Evolutionary conservation across 2,113 vertebrate species (phyloP).

Genomic region (Euleptes europaea): DNA sequence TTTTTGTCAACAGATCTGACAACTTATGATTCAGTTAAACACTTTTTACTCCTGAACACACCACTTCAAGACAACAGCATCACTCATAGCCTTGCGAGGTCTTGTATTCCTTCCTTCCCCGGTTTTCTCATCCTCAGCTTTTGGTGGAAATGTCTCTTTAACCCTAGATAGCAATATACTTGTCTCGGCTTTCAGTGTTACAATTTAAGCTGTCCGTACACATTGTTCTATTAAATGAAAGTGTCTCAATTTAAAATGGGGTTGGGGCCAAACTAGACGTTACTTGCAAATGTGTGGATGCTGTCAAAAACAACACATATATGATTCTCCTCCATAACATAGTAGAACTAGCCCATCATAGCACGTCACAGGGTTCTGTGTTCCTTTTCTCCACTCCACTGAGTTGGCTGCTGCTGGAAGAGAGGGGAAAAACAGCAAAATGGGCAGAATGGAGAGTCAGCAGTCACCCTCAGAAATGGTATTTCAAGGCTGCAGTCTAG

Average conservation of each 20-base stretch:
- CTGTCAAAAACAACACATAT: no score
- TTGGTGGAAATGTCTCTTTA: neutral
- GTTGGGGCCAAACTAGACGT: no score
- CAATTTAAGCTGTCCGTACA: neutral
- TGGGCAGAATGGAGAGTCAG: neutral
- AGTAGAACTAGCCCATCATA: no score
- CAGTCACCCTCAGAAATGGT: neutral
- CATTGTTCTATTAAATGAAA: neutral
- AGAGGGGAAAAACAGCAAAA: neutral
- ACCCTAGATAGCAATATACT: neutral
- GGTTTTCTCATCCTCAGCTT: neutral
- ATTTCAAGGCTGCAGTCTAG: neutral
- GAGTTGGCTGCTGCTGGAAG: no score
- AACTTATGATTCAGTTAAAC: conserved; percentile 86
- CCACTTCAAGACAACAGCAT: conserved; percentile 78
- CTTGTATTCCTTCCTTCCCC: fast-evolving
- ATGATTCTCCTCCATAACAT: no score
- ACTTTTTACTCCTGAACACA: conserved; percentile 81
- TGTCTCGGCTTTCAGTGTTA: neutral
- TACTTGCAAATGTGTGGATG: no score
- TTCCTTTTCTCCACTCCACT: no score
- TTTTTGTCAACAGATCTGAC: conserved; percentile 77
- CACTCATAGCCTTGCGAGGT: conserved; percentile 83
- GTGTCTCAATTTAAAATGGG: no score
- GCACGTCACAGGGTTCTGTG: no score